A percentile compares a stretch with the other conserved stretches of the same genome.
phyloP scores from a whole-genome alignment of 2,113 vertebrate genomes.

The Mionectes macconnelli region DNA sequence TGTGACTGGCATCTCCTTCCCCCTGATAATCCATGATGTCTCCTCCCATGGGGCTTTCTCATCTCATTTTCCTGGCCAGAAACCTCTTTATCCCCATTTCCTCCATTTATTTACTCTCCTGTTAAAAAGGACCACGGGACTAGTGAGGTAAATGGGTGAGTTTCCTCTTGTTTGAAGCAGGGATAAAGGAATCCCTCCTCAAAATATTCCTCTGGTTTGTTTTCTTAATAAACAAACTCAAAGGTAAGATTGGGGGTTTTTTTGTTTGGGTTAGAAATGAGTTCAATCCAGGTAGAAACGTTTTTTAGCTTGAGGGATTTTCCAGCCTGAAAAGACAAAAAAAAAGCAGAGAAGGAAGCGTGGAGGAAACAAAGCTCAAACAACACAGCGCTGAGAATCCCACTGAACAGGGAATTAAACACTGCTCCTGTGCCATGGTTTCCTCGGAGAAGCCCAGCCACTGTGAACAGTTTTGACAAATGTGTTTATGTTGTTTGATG shows the following conservation, averaged over 20 bases:
- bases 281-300: background rate
- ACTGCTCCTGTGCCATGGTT: background rate
- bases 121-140: background rate
- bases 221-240: background rate
- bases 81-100: background rate
- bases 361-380: background rate
- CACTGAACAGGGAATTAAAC: constrained; percentile 12
- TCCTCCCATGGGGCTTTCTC: background rate
- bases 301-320: background rate
- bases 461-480: constrained; percentile 5
- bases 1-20: background rate
- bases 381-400: background rate
- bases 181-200: background rate
- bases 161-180: background rate
- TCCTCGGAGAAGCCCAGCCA: background rate
- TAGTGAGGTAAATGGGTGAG: background rate
- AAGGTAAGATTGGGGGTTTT: background rate
- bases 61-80: background rate
- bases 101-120: background rate
- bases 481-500: constrained; percentile 2
- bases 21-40: background rate
- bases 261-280: background rate
- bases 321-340: background rate
- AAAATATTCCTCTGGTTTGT: background rate
- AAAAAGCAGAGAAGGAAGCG: background rate